Conservation (phyloP, 2,888 invertebrate species). For the Microplitis deprimator region DNA sequence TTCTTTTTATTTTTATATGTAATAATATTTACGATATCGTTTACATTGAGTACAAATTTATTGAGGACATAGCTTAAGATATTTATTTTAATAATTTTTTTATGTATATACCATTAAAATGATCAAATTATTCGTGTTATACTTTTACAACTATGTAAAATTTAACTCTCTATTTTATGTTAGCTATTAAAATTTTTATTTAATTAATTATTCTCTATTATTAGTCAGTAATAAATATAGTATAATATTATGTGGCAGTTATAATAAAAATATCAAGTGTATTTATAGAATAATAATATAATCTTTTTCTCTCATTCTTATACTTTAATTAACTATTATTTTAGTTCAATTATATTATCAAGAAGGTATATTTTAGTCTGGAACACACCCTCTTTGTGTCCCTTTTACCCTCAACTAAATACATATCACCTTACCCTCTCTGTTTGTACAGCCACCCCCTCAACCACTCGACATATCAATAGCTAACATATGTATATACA, state of each 20-base stretch:
- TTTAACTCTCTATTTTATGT: too few species aligned
- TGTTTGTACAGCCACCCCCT: conserved; percentile 34
- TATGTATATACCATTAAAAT: too few species aligned
- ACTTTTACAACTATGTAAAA: too few species aligned
- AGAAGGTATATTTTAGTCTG: conserved; percentile 27
- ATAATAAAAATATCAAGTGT: too few species aligned
- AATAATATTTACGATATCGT: background rate
- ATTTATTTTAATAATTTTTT: too few species aligned
- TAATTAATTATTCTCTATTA: too few species aligned
- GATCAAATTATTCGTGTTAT: too few species aligned
- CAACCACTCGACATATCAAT: conserved; percentile 22
- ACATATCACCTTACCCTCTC: conserved; percentile 14
- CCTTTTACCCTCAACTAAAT: conserved; percentile 17
- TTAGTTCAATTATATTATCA: conserved; percentile 39
- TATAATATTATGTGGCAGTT: too few species aligned
- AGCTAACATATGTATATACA: background rate
- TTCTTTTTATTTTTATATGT: background rate
- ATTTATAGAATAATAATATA: too few species aligned
- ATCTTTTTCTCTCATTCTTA: background rate
- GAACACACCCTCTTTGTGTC: conserved; percentile 37
- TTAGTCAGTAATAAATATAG: too few species aligned
- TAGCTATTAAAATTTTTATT: too few species aligned
- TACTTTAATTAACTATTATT: background rate
- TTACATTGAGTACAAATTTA: background rate
- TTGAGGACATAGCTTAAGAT: background rate